Conservation (phyloP, 2,797 vertebrate genomes). For the Cirrhinus mrigala region DNA sequence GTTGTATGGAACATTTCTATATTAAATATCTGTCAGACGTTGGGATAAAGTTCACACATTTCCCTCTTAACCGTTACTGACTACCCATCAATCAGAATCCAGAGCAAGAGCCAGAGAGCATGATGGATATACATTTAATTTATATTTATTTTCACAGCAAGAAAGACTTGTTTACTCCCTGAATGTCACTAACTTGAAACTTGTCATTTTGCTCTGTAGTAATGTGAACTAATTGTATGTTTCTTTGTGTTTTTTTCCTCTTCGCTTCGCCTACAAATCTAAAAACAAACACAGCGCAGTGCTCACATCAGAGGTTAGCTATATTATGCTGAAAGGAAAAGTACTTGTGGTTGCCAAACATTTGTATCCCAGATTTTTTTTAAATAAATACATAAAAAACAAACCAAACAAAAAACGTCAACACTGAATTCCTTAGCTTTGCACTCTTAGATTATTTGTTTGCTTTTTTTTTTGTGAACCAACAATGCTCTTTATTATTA, state of each 20-base stretch:
- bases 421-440: background rate
- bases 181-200: constrained; percentile 71
- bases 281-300: background rate
- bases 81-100: constrained; percentile 20
- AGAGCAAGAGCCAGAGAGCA: constrained; percentile 62
- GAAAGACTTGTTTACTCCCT: constrained; percentile 73
- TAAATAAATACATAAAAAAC: background rate
- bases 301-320: constrained; percentile 12
- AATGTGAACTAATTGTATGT: constrained; percentile 63
- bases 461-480: constrained; percentile 5
- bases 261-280: constrained; percentile 47
- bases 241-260: constrained; percentile 46
- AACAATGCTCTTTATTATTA: background rate
- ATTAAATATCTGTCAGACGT: constrained; percentile 72
- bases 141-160: constrained; percentile 60
- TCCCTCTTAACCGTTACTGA: background rate
- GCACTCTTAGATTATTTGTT: background rate
- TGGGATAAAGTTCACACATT: constrained; percentile 63
- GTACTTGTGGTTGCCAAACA: constrained; percentile 37
- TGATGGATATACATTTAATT: constrained; percentile 77
- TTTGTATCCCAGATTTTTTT: background rate
- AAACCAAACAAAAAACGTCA: background rate
- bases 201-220: constrained; percentile 71
- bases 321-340: constrained; percentile 8
- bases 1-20: constrained; percentile 88